A percentile compares a stretch with the other conserved stretches of the same genome.
Evolutionary conservation across 1,140 invertebrate genomes (phyloP).

Genomic region (Campodea augens): DNA sequence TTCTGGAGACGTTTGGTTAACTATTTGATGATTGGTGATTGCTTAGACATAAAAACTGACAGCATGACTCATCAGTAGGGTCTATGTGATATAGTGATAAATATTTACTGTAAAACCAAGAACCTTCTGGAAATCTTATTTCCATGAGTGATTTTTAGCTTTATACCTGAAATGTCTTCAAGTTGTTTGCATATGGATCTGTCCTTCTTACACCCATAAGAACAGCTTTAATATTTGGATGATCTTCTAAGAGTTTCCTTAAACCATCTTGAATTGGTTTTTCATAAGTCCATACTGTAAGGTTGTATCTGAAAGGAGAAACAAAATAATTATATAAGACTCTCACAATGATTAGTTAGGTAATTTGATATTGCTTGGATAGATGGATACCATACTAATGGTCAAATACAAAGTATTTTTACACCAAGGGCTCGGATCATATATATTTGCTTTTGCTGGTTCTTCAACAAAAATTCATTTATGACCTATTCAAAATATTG

Average conservation of each 20-base stretch:
- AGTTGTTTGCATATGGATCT: slow-evolving; percentile 53
- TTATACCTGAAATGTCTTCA: slow-evolving; percentile 46
- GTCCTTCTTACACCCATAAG: slow-evolving; percentile 71
- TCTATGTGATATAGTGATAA: slow-evolving; percentile 6
- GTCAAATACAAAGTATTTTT: neutral
- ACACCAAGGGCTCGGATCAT: neutral
- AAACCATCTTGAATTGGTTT: slow-evolving; percentile 53
- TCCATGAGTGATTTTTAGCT: no score
- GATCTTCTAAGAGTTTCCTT: slow-evolving; percentile 34
- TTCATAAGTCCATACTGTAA: slow-evolving; percentile 45
- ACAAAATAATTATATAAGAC: slow-evolving; percentile 1
- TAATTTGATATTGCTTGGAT: neutral
- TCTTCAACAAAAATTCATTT: neutral
- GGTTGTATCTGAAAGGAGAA: slow-evolving; percentile 36
- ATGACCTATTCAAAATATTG: neutral
- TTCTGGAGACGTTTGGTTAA: neutral
- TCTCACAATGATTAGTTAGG: neutral
- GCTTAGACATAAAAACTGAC: neutral
- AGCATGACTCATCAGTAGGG: neutral
- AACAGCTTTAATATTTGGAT: slow-evolving; percentile 51
- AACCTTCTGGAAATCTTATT: neutral
- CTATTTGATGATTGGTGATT: neutral
- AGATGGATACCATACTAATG: neutral
- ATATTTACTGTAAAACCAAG: slow-evolving; percentile 2
- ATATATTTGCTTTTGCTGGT: neutral